Evolutionary conservation across 2,888 invertebrate genomes (phyloP).

Genomic region (Bellardia pandia): DNA sequence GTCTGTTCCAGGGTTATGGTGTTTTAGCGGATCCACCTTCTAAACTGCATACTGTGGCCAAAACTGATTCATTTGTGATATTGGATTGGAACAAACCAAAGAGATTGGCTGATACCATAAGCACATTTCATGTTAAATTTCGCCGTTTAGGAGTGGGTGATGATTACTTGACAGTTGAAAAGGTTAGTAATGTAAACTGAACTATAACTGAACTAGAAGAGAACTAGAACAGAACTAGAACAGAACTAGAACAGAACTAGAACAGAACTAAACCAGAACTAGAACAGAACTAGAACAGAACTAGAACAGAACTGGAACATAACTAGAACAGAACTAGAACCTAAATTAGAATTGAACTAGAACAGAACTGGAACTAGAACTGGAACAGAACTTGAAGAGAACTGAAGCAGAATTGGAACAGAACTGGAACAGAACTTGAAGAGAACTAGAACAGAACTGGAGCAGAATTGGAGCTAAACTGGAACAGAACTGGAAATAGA

Average conservation of each 20-base stretch:
- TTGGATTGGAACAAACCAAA: constrained; percentile 91
- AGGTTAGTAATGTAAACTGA: constrained; percentile 79
- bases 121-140: constrained; percentile 87
- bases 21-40: constrained; percentile 91
- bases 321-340: neutral
- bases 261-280: neutral
- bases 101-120: constrained; percentile 89
- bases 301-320: neutral
- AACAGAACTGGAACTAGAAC: constrained; percentile 11
- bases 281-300: neutral
- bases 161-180: constrained; percentile 86
- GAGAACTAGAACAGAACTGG: neutral
- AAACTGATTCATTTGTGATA: constrained; percentile 91
- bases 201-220: neutral
- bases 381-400: neutral
- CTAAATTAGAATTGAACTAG: no score
- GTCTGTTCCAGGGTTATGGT: constrained; percentile 93
- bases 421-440: neutral
- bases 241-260: neutral
- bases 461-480: neutral
- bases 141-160: constrained; percentile 85
- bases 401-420: neutral
- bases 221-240: neutral
- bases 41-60: constrained; percentile 88
- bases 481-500: neutral